Evolutionary conservation across 2,113 vertebrate species (phyloP).

Genomic region (Indicator indicator): DNA sequence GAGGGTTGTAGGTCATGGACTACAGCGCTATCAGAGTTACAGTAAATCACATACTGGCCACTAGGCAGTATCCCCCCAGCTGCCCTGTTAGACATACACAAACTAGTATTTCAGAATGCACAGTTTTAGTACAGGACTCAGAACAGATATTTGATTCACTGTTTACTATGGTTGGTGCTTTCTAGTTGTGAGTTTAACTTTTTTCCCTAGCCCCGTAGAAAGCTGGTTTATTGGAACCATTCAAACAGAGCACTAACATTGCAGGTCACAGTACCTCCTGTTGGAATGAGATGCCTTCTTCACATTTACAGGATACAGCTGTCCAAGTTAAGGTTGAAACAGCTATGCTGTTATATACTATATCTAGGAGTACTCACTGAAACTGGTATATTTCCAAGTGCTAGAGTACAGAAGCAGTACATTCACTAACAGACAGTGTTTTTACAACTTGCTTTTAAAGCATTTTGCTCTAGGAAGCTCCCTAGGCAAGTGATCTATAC

Average conservation of each 20-base stretch:
- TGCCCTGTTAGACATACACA: not conserved
- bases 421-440: not conserved
- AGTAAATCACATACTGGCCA: not conserved
- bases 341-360: not conserved
- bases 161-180: not conserved
- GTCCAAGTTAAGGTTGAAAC: not conserved
- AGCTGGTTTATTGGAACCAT: not conserved
- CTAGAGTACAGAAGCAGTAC: not conserved
- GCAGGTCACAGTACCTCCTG: not conserved
- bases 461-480: not conserved
- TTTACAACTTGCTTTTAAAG: slow-evolving; percentile 10
- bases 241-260: not conserved
- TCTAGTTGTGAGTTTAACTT: not conserved
- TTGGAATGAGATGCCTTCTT: slow-evolving; percentile 1
- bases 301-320: slow-evolving; percentile 45
- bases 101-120: not conserved
- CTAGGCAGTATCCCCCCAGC: accelerated
- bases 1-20: not conserved
- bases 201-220: not conserved
- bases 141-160: not conserved
- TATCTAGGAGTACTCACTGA: not conserved
- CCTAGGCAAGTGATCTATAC: not conserved
- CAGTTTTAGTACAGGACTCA: not conserved
- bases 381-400: not conserved
- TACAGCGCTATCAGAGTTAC: not conserved